Base-by-base conservation (phyloP, 2,113 vertebrate genomes). In the Mungos mungo region DNA sequence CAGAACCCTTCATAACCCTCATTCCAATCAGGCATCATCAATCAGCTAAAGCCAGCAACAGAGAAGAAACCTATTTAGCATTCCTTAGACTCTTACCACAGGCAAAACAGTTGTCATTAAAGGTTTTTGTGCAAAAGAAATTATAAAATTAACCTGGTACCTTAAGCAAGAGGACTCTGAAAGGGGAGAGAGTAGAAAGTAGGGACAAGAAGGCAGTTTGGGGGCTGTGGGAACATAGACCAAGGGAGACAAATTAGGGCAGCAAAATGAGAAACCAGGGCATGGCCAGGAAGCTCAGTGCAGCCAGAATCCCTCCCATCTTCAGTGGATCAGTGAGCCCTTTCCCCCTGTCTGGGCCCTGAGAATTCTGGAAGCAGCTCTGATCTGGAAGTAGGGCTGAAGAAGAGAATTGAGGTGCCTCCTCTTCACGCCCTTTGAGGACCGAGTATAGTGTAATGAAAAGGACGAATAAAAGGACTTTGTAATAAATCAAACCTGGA, bases 101-200 rank as follows among this genome's bases (percentile, higher is more conserved):
- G 77, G 77, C 19, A 96, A 76, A 45, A 4, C 23, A n/a, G n/a
- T 41, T 77, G 35, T 68, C 38, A 83, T 1, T 60, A 29, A 90
- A 96, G 68, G n/a, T 54, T 71, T 90, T 27, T 3, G 25, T 81
- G 54, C 4, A 88, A 95, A 88, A 88, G 7, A 87, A 85, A 82
- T 66, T 27, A 95, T 25, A 97, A 87, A 88, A 88, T 88, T 96
- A 88, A 88, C 4, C 35, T 93, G 88, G 72, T 18, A 68, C 31
- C 25, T 74, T 90, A 92, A 89, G 45, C 45, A 90, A 72, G 65
- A 35, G 93, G 13, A 76, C 65, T 87, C 19, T 94, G 80, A 94
- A 97, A 95, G 66, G 11, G 35, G 3, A 52, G 12, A 41, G 38
- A 54, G 29, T 27, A 91, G 66, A 91, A 90, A 92, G 88, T 23